phyloP scores from a whole-genome alignment of 2,888 invertebrate species.

The Notocelia uddmanniana region DNA sequence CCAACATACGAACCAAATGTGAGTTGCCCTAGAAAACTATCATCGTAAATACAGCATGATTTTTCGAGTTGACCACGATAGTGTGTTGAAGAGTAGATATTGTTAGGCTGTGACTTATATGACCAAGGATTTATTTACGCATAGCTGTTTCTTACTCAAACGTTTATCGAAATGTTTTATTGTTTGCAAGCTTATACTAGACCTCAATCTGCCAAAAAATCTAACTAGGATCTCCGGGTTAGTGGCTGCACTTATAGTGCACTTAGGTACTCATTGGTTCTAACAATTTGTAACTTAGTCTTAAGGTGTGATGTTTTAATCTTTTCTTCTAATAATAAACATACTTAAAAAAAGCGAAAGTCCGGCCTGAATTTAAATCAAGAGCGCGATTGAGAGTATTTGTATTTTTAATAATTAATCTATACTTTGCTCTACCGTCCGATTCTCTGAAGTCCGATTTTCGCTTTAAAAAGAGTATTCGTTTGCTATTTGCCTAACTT shows the following conservation, averaged over 20 bases:
- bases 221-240: slow-evolving; percentile 43
- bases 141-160: slow-evolving; percentile 16
- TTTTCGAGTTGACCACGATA: not conserved
- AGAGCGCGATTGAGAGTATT: not conserved
- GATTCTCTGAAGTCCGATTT: slow-evolving; percentile 45
- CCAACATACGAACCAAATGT: slow-evolving; percentile 75
- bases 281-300: slow-evolving; percentile 75
- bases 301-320: slow-evolving; percentile 83
- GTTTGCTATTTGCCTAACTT: slow-evolving; percentile 42
- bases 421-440: not conserved
- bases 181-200: slow-evolving; percentile 8
- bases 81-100: slow-evolving; percentile 30
- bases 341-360: slow-evolving; percentile 50
- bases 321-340: slow-evolving; percentile 50
- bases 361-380: slow-evolving; percentile 18
- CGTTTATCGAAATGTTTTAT: not conserved
- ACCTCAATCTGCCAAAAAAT: slow-evolving; percentile 11
- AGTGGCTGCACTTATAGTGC: slow-evolving; percentile 52
- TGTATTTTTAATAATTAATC: slow-evolving; percentile 1
- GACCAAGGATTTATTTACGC: slow-evolving; percentile 13
- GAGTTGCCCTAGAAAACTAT: slow-evolving; percentile 55
- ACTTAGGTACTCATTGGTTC: slow-evolving; percentile 64
- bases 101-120: slow-evolving; percentile 31
- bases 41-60: not conserved
- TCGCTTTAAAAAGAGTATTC: slow-evolving; percentile 51